Percentiles rank a stretch among this genome's conserved stretches.
Evolutionary conservation across 2,113 vertebrate species (phyloP).

Genomic region (Lota lota): DNA sequence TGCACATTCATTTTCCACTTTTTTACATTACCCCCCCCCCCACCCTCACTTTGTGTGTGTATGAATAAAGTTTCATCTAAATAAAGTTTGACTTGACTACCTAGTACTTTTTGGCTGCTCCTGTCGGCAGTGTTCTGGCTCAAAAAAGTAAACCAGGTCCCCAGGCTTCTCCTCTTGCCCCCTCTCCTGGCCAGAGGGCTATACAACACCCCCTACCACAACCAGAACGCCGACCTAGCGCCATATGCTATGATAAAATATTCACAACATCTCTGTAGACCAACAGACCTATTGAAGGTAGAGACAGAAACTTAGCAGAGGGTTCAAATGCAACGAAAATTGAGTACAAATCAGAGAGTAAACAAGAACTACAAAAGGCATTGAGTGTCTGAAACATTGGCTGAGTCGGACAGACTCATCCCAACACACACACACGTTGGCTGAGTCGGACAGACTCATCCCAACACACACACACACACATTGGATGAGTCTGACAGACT

Average conservation of each 20-base stretch:
- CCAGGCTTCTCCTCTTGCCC: constrained; percentile 67
- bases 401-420: no score
- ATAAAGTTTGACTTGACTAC: no score
- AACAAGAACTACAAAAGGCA: constrained; percentile 12
- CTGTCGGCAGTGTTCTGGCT: constrained; percentile 9
- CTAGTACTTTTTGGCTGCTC: not conserved
- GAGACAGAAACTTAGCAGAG: constrained; percentile 12
- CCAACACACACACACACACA: no score
- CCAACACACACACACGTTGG: no score
- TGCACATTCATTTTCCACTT: no score
- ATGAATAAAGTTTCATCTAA: no score
- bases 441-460: no score
- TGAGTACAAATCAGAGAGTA: constrained; percentile 8
- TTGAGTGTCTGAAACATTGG: constrained; percentile 4
- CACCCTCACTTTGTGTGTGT: no score
- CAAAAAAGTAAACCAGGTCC: constrained; percentile 52
- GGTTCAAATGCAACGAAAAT: not conserved
- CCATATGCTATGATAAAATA: constrained; percentile 30
- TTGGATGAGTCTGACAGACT: no score
- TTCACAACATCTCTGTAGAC: constrained; percentile 41
- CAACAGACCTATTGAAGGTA: constrained; percentile 13
- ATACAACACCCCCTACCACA: constrained; percentile 43
- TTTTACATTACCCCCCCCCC: no score
- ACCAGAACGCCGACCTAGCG: not conserved
- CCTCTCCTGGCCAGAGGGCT: constrained; percentile 67